Base-by-base conservation (phyloP, 1,140 invertebrate species). In the Notospermus geniculatus region DNA sequence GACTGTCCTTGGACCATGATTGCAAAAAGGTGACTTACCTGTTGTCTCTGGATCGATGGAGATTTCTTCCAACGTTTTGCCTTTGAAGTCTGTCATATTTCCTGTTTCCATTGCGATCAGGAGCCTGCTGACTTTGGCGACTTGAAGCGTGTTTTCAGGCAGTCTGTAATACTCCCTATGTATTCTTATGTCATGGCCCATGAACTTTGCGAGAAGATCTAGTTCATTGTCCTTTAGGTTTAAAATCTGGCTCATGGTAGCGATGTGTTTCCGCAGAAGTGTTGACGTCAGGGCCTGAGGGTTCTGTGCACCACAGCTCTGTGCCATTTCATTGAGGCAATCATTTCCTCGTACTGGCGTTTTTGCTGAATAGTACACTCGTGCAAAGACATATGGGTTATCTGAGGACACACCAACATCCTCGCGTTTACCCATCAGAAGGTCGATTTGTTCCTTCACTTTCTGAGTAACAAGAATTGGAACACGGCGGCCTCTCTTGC, bases 401-500 rank as follows among this genome's bases (percentile, higher is more conserved):
- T 63, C 55, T 58, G 15, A 22, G 56, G 59, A 53, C n/a, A 68
- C 58, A 46, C 62, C 67, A 45, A 55, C 61, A 22, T 22, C 25
- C 45, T 62, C n/a, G 54, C 62, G 60, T 29, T 53, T 29, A 22
- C 62, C 43, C 23, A 69, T 28, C 2, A 69, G 53, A 13, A 69
- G 29, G 23, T 62, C 55, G 29, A 66, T 66, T 17, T 46, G 28
- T 41, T 41, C 29, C 30, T 59, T 39, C 30, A 69, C 15, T 13
- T 53, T 56, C 57, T 61, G 57, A 19, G 65, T 59, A 5, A 67
- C 13, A 15, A 69, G 45, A 29, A 69, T 58, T n/a, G 67, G 62
- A 7, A 69, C 65, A n/a, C 39, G 55, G 11, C 62, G 25, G 13
- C 65, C 68, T 63, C 60, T 64, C 55, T 69, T 69, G 15, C 68